These are phyloP conservation scores for Syngnathus typhle DNA, from an alignment of 2,113 vertebrate species.

Conservation along the genomic window DNA sequence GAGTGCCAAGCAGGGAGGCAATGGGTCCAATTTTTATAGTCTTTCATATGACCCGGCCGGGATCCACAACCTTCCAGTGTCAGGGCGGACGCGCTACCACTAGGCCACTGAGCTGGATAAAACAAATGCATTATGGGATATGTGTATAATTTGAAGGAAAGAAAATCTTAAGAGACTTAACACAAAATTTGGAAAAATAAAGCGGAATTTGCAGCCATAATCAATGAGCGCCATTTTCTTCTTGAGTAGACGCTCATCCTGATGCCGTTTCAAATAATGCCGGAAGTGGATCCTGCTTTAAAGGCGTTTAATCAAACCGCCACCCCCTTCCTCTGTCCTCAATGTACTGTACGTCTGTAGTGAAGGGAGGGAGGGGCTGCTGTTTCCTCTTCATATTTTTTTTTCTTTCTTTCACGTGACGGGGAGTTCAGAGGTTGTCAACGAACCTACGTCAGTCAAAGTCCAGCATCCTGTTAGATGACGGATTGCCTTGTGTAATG, in stretches of 20 bases:
- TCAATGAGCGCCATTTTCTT: conserved; percentile 14
- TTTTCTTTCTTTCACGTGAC: not conserved
- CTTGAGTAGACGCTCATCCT: conserved; percentile 23
- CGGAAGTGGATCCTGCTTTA: conserved; percentile 2
- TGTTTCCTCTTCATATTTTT: conserved; percentile 10
- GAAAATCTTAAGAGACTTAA: not conserved
- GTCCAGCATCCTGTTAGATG: conserved; percentile 14
- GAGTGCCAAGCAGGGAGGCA: too few relatives aligned
- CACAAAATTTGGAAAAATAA: not conserved
- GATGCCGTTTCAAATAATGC: conserved; percentile 27
- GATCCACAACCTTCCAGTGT: too few relatives aligned
- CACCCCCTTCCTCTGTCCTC: conserved; percentile 22
- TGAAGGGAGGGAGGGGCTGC: not conserved
- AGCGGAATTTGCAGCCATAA: not conserved
- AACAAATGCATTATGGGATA: too few relatives aligned
- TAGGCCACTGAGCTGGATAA: too few relatives aligned
- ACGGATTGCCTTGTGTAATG: conserved; percentile 22
- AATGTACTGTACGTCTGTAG: conserved; percentile 8
- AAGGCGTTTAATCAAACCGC: conserved; percentile 26
- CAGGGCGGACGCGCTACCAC: too few relatives aligned
- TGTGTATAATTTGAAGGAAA: too few relatives aligned
- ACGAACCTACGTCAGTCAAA: conserved; percentile 16
- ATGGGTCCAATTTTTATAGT: too few relatives aligned
- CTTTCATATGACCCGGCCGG: too few relatives aligned
- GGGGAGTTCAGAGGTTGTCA: conserved; percentile 27